Percentiles rank a stretch among this genome's conserved stretches.
These are phyloP conservation scores for Oryctolagus cuniculus DNA, from an alignment of 2,113 vertebrate genomes.

Conservation along the genomic window mOryCun1.1 NC_091453.1:126403001-126403500, in stretches of 20 bases:
- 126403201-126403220: background rate
- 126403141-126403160: slow-evolving; percentile 29
- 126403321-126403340: slow-evolving; percentile 23
- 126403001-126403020: background rate
- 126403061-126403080: slow-evolving; percentile 8
- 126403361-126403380: slow-evolving; percentile 5
- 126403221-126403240: slow-evolving; percentile 2
- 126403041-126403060: background rate
- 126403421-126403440: too few species aligned
- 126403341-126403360: background rate
- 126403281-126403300: slow-evolving; percentile 18
- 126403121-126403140: slow-evolving; percentile 27
- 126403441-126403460: too few species aligned
- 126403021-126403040: background rate
- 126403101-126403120: slow-evolving; percentile 3
- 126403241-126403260: background rate
- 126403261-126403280: slow-evolving; percentile 41
- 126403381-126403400: background rate
- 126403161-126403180: slow-evolving; percentile 18
- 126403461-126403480: too few species aligned
- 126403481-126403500: too few species aligned
- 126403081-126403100: background rate
- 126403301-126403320: slow-evolving; percentile 27
- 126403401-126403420: background rate
- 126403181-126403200: too few species aligned